Conservation (phyloP, 2,888 invertebrate species). For the Cerastis leucographa region DNA sequence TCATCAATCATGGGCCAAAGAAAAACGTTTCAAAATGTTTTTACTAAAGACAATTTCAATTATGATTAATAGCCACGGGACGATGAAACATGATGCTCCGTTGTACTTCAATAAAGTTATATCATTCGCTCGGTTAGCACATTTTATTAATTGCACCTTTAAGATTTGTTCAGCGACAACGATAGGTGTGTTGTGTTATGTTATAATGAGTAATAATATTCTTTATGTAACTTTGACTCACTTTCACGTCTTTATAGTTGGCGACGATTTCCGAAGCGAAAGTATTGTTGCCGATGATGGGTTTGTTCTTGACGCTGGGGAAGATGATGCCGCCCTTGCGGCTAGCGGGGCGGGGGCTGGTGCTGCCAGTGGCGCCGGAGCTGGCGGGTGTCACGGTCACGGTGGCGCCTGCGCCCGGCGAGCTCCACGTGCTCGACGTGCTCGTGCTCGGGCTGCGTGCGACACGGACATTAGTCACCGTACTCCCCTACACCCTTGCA, state of each 20-base stretch:
- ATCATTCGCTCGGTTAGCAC: constrained; percentile 68
- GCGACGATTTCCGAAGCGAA: constrained; percentile 94
- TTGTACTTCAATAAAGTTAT: constrained; percentile 63
- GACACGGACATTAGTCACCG: constrained; percentile 84
- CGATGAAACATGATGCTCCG: constrained; percentile 25
- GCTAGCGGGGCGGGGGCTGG: constrained; percentile 86
- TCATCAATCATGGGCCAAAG: constrained; percentile 25
- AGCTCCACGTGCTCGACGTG: constrained; percentile 74
- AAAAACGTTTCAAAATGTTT: constrained; percentile 27
- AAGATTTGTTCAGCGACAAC: constrained; percentile 66
- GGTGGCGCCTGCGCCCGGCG: constrained; percentile 71
- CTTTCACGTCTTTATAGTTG: constrained; percentile 95
- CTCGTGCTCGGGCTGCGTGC: constrained; percentile 87
- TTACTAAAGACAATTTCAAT: constrained; percentile 23
- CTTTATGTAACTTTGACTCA: constrained; percentile 87
- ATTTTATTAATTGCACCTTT: constrained; percentile 70
- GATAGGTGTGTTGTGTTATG: constrained; percentile 69
- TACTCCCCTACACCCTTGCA: constrained; percentile 66
- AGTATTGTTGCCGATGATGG: constrained; percentile 95
- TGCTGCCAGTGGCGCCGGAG: constrained; percentile 78
- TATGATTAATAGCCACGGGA: constrained; percentile 31
- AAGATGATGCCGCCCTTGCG: constrained; percentile 96
- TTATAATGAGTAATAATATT: constrained; percentile 70
- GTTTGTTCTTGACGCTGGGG: constrained; percentile 97
- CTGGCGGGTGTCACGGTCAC: constrained; percentile 82